phyloP scores from a whole-genome alignment of 2,797 vertebrate genomes.

The Crocidura indochinensis region DNA sequence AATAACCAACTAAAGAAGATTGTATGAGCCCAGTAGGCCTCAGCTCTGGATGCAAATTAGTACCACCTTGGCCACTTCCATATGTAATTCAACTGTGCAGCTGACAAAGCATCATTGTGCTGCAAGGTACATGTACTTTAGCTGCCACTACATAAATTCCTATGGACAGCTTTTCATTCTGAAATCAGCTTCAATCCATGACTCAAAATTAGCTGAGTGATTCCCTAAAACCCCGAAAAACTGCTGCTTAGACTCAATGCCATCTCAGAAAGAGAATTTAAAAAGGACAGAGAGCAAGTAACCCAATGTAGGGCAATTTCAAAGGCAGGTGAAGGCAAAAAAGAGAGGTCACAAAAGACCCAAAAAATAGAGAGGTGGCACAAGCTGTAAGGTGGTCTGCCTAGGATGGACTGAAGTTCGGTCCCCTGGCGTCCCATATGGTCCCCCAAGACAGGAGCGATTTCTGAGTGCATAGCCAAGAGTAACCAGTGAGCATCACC shows the following conservation, averaged over 20 bases:
- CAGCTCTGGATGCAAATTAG: neutral
- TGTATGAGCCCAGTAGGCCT: neutral
- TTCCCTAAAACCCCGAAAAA: neutral
- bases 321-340: slow-evolving; percentile 36
- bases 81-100: neutral
- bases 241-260: slow-evolving; percentile 11
- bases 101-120: slow-evolving; percentile 29
- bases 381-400: too few species aligned
- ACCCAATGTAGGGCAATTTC: neutral
- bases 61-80: neutral
- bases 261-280: slow-evolving; percentile 17
- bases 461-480: too few species aligned
- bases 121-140: slow-evolving; percentile 23
- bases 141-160: slow-evolving; percentile 1
- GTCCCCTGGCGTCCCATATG: too few species aligned
- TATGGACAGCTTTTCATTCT: neutral
- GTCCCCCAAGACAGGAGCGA: too few species aligned
- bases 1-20: neutral
- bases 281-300: neutral
- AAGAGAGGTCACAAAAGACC: neutral
- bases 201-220: slow-evolving; percentile 31
- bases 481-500: too few species aligned
- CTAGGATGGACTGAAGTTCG: too few species aligned
- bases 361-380: too few species aligned
- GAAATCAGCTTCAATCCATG: slow-evolving; percentile 49